Base-by-base conservation (phyloP, 2,113 vertebrate genomes). In the Alligator sinensis region DNA sequence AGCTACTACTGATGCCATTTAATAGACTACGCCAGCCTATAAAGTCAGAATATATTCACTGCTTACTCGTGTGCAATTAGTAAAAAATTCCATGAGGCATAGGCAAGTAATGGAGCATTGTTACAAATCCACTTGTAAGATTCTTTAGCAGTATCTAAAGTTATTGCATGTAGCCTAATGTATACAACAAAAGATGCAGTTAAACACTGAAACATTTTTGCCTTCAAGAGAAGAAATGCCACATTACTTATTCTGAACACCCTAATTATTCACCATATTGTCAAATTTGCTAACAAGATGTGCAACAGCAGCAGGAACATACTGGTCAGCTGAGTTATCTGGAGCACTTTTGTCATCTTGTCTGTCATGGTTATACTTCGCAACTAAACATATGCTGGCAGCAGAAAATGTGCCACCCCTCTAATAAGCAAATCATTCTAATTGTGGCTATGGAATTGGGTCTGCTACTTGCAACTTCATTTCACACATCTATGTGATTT, bases 381-480 rank as follows among this genome's bases (percentile, higher is more conserved):
- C 38, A 91, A 86, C n/a, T 30, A 80, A 95, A 89, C 77, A 90
- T 78, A 94, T 85, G 91, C 70, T 79, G 91, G 84, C 77, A 90
- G 58, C 22, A 90, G 47, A 68, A 21, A 85, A 92, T 86, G 17
- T 18, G 28, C 63, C 70, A 28, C 13, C 81, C 19, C 81, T 91
- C 82, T 82, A 85, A 90, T 81, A 92, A 79, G 77, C 34, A 82
- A 90, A 16, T 16, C 30, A 9, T 92, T 89, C 54, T 80, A 90
- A 80, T 22, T 58, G 57, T 68, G 84, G 22, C 55, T 93, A 58
- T 79, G 82, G 66, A 38, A 87, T 68, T 25, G 94, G 34, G 74
- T 74, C 82, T 83, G 68, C 54, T 90, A n/a, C 80, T 80, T 75
- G 54, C 77, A 90, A 61, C 30, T 60, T 92, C 3, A 0, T 85